phyloP scores from a whole-genome alignment of 2,113 vertebrate genomes.

The Apus apus region DNA sequence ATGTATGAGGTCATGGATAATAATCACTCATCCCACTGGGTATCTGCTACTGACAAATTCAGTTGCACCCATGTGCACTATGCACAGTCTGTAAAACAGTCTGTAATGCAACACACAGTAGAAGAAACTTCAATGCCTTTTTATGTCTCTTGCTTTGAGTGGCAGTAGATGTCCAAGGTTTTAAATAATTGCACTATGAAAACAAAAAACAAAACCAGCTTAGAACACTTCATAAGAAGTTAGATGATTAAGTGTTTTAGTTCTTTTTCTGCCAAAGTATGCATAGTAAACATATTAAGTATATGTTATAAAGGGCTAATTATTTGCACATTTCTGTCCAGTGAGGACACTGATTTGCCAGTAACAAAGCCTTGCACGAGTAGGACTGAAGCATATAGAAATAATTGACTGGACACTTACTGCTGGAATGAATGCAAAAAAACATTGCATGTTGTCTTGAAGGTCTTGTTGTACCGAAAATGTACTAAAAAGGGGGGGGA shows the following conservation, averaged over 20 bases:
- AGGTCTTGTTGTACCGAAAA: too few relatives aligned
- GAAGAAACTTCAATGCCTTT: background rate
- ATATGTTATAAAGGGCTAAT: background rate
- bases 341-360: background rate
- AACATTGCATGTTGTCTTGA: background rate
- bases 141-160: background rate
- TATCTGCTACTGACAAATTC: background rate
- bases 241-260: background rate
- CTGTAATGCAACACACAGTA: background rate
- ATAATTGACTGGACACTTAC: background rate
- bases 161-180: conserved; percentile 3
- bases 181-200: conserved; percentile 26
- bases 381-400: background rate
- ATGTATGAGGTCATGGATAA: background rate
- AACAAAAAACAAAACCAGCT: conserved; percentile 26
- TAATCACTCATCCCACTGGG: background rate
- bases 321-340: background rate
- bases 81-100: background rate
- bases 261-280: background rate
- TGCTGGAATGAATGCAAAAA: background rate
- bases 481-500: background rate
- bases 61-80: background rate
- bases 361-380: background rate
- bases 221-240: background rate
- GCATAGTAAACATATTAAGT: background rate